A percentile compares a stretch with the other conserved stretches of the same genome.
Conservation (phyloP, 2,113 vertebrate genomes). For the Physeter macrocephalus region DNA sequence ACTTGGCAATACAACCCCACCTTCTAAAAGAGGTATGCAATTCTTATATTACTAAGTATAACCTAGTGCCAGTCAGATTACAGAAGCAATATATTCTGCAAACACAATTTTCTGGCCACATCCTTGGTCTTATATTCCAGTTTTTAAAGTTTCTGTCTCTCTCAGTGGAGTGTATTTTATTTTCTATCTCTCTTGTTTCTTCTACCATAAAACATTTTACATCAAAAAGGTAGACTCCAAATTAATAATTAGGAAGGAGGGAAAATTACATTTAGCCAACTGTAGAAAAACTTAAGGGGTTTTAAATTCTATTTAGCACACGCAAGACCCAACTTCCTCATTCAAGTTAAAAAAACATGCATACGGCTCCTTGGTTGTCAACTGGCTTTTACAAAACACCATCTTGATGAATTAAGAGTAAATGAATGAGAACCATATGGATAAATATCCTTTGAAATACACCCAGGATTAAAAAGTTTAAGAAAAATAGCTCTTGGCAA, state of each 20-base stretch:
- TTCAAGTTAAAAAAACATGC: conserved; percentile 40
- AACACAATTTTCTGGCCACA: conserved; percentile 15
- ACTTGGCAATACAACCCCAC: neutral
- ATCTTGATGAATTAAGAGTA: conserved; percentile 69
- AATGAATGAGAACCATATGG: conserved; percentile 74
- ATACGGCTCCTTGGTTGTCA: conserved; percentile 43
- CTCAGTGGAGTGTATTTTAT: neutral
- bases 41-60: neutral
- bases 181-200: neutral
- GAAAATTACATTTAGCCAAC: neutral
- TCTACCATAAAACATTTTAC: neutral
- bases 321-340: conserved; percentile 18
- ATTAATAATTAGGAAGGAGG: conserved; percentile 32
- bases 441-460: conserved; percentile 65
- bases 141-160: neutral
- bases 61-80: neutral
- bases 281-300: neutral
- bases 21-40: neutral
- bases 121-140: neutral
- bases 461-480: conserved; percentile 62
- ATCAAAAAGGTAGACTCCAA: conserved; percentile 5
- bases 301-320: conserved; percentile 8
- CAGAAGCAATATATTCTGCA: neutral
- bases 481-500: conserved; percentile 65
- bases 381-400: conserved; percentile 52